Percentiles rank a stretch among this genome's conserved stretches.
phyloP scores from a whole-genome alignment of 2,888 invertebrate genomes.

The Pocota personata region DNA sequence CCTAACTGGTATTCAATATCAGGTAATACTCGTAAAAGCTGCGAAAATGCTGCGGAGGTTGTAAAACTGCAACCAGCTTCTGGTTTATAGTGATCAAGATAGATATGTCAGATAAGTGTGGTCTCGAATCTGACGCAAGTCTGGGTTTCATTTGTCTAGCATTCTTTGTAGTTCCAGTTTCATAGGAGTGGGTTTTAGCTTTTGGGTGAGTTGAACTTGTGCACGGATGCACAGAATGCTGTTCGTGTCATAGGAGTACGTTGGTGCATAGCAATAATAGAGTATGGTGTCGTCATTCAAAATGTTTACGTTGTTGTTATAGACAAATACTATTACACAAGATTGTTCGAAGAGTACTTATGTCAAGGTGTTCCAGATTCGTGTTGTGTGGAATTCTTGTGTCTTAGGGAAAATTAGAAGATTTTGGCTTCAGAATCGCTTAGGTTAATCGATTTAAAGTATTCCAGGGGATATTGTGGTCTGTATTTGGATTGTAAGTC shows the following conservation, averaged over 20 bases:
- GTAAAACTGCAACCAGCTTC: not conserved
- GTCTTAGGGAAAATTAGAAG: no score
- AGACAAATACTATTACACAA: no score
- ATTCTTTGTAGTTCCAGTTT: not conserved
- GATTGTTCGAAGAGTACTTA: no score
- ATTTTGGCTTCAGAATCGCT: not conserved
- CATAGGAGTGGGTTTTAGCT: not conserved
- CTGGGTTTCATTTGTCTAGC: not conserved
- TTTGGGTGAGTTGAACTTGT: not conserved
- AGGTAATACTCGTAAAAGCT: not conserved
- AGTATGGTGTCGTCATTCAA: no score
- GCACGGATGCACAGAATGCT: not conserved
- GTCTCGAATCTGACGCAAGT: slow-evolving; percentile 19
- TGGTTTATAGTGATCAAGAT: not conserved
- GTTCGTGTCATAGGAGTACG: no score
- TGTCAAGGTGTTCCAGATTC: no score
- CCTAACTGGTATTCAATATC: slow-evolving; percentile 17
- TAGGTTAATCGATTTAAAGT: no score
- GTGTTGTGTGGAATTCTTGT: no score
- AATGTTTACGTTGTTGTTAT: no score
- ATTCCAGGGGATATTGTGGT: no score
- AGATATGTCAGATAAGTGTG: not conserved
- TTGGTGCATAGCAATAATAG: no score
- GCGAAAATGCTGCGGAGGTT: not conserved
- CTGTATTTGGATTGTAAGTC: no score